phyloP scores from a whole-genome alignment of 1,140 invertebrate species.

The Centruroides sculpturatus region DNA sequence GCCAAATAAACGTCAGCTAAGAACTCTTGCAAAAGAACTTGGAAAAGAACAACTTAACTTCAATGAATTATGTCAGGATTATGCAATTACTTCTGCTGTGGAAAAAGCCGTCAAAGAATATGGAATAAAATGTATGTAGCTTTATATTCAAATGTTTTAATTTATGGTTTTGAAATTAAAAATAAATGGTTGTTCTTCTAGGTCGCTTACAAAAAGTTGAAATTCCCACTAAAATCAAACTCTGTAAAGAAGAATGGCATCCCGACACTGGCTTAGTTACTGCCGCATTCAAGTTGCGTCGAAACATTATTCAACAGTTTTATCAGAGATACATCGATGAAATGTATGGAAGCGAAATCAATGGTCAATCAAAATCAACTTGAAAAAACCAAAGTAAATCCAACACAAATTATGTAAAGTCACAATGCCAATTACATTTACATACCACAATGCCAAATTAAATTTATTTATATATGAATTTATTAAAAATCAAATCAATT shows the following conservation, averaged over 20 bases:
- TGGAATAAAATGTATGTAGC: slow-evolving; percentile 46
- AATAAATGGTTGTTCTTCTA: background rate
- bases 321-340: slow-evolving; percentile 14
- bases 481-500: too few species aligned
- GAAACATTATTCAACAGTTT: slow-evolving; percentile 15
- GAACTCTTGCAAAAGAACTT: slow-evolving; percentile 47
- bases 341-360: slow-evolving; percentile 10
- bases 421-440: too few species aligned
- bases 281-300: slow-evolving; percentile 33
- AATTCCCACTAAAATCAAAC: slow-evolving; percentile 30
- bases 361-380: slow-evolving; percentile 12
- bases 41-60: slow-evolving; percentile 40
- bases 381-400: background rate
- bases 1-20: slow-evolving; percentile 52
- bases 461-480: too few species aligned
- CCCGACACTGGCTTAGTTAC: slow-evolving; percentile 38
- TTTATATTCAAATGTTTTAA: too few species aligned
- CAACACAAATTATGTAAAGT: too few species aligned
- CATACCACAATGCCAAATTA: too few species aligned
- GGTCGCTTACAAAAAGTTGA: slow-evolving; percentile 23
- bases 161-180: too few species aligned
- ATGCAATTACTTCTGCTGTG: slow-evolving; percentile 57
- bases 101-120: slow-evolving; percentile 60
- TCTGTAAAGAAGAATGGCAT: slow-evolving; percentile 33
- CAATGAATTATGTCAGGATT: slow-evolving; percentile 57